phyloP scores from a whole-genome alignment of 2,113 vertebrate genomes.

The Elaphurus davidianus region DNA sequence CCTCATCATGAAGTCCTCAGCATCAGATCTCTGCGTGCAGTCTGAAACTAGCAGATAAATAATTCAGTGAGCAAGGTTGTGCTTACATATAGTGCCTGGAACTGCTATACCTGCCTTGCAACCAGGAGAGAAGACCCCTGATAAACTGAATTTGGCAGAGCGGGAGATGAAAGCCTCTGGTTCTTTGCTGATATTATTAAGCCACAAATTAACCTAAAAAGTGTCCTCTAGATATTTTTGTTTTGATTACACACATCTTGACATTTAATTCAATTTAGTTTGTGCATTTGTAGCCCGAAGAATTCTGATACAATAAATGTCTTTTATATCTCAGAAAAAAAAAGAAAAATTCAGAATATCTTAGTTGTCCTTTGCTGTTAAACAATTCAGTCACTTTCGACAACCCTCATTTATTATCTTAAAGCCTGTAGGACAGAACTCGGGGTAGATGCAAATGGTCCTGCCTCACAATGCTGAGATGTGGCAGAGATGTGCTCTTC shows the following conservation, averaged over 20 bases:
- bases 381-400: background rate
- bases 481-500: background rate
- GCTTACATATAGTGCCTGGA: background rate
- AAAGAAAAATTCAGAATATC: background rate
- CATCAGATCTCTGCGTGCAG: background rate
- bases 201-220: background rate
- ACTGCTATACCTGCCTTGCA: background rate
- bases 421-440: background rate
- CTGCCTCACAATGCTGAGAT: background rate
- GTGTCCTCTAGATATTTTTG: background rate
- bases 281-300: background rate
- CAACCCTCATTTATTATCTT: background rate
- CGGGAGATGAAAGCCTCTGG: background rate
- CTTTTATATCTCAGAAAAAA: background rate
- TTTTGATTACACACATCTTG: background rate
- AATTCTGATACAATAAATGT: background rate
- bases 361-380: background rate
- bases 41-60: background rate
- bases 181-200: background rate
- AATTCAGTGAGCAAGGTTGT: background rate
- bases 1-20: background rate
- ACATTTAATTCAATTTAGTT: background rate
- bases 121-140: background rate
- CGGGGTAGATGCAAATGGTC: background rate
- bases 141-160: background rate